These are phyloP conservation scores for Drosophila atripex DNA, from an alignment of 2,888 invertebrate genomes.

Conservation along the genomic window DNA sequence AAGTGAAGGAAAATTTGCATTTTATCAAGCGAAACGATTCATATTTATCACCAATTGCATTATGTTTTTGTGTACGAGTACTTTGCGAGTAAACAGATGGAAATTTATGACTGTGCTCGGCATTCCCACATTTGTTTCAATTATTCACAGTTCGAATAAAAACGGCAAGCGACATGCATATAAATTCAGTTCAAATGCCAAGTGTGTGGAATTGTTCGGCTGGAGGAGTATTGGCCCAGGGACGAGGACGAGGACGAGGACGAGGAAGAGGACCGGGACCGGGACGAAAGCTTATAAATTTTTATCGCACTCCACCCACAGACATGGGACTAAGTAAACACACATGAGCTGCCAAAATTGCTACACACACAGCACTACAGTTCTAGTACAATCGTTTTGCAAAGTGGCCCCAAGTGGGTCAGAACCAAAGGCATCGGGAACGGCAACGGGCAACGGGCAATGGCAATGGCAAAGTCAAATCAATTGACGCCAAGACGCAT, in stretches of 20 bases:
- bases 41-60: constrained; percentile 21
- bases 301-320: constrained; percentile 42
- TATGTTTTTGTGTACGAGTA: constrained; percentile 14
- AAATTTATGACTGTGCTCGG: constrained; percentile 44
- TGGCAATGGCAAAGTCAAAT: constrained; percentile 56
- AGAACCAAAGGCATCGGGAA: constrained; percentile 21
- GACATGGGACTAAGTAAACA: constrained; percentile 41
- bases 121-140: constrained; percentile 52
- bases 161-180: constrained; percentile 37
- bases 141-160: constrained; percentile 50
- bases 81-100: constrained; percentile 15
- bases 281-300: constrained; percentile 37
- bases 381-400: constrained; percentile 14
- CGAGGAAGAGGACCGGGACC: too few relatives aligned
- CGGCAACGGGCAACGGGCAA: constrained; percentile 6
- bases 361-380: constrained; percentile 14
- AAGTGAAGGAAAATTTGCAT: constrained; percentile 7
- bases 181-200: constrained; percentile 29
- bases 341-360: constrained; percentile 60
- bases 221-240: not conserved
- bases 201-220: constrained; percentile 15
- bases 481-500: constrained; percentile 52
- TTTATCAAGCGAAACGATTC: constrained; percentile 20
- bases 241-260: not conserved
- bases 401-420: constrained; percentile 54